Evolutionary conservation across 2,888 invertebrate genomes (phyloP).

Genomic region (Axea sp.): DNA sequence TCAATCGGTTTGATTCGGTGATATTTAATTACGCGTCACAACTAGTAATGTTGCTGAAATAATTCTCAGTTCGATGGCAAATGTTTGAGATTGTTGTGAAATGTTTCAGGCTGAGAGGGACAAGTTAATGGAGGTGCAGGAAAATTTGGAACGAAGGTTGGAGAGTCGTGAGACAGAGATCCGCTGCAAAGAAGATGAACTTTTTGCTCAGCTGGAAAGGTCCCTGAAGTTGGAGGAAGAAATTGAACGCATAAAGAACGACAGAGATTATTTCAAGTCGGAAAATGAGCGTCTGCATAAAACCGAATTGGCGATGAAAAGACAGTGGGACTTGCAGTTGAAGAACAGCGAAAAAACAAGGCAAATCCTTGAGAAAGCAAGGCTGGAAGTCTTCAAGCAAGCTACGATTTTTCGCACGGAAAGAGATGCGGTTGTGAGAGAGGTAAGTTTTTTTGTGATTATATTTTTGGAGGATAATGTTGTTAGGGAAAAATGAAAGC

Average conservation of each 20-base stretch:
- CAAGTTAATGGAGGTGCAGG: slow-evolving; percentile 80
- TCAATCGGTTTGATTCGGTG: slow-evolving; percentile 23
- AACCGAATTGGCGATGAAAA: slow-evolving; percentile 67
- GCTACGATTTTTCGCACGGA: slow-evolving; percentile 82
- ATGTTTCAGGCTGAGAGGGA: slow-evolving; percentile 81
- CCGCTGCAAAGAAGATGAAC: slow-evolving; percentile 83
- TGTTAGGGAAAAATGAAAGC: too few species aligned
- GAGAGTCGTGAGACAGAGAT: slow-evolving; percentile 82
- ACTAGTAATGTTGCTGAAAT: slow-evolving; percentile 4
- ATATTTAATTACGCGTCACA: slow-evolving; percentile 22
- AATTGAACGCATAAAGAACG: slow-evolving; percentile 71
- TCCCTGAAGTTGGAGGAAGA: slow-evolving; percentile 82
- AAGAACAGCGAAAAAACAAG: slow-evolving; percentile 81
- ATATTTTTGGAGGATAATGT: too few species aligned
- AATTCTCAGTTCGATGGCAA: too few species aligned
- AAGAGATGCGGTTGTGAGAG: slow-evolving; percentile 81
- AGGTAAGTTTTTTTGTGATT: too few species aligned
- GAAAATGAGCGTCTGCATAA: slow-evolving; percentile 73
- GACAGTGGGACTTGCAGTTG: slow-evolving; percentile 29
- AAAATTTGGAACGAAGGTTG: slow-evolving; percentile 80
- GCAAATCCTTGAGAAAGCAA: slow-evolving; percentile 81
- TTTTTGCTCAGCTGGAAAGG: slow-evolving; percentile 82
- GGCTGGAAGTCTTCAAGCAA: slow-evolving; percentile 82
- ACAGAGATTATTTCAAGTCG: slow-evolving; percentile 69
- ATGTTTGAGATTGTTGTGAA: too few species aligned